These are phyloP conservation scores for Timema podura DNA, from an alignment of 2,888 invertebrate species.

Conservation along the genomic window DNA sequence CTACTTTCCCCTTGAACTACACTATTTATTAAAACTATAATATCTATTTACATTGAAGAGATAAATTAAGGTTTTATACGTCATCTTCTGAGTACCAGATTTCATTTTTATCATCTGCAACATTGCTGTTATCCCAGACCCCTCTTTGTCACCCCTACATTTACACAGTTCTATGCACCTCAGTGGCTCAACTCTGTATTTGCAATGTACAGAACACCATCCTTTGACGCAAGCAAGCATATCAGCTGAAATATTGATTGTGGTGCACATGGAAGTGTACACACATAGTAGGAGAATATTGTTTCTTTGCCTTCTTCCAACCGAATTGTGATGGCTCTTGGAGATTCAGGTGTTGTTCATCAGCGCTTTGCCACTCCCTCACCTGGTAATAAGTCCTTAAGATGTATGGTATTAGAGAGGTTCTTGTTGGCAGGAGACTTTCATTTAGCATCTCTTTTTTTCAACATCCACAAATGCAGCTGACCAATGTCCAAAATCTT, in stretches of 20 bases:
- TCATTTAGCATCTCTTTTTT: neutral
- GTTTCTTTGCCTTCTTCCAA: neutral
- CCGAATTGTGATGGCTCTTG: slow-evolving; percentile 1
- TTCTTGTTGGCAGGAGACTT: slow-evolving; percentile 1
- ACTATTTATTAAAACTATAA: neutral
- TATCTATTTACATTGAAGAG: neutral
- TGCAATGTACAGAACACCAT: slow-evolving; percentile 4
- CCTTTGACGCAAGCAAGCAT: slow-evolving; percentile 2
- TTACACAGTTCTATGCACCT: slow-evolving; percentile 5
- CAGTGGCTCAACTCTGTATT: neutral
- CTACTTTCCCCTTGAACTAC: neutral
- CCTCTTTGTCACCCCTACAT: neutral
- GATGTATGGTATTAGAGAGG: neutral
- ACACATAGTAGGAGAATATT: slow-evolving; percentile 8
- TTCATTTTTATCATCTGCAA: neutral
- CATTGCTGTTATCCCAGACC: neutral
- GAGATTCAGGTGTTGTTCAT: neutral
- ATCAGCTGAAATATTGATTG: neutral
- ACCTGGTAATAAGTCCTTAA: neutral
- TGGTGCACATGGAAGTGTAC: slow-evolving; percentile 5
- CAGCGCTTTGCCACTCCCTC: neutral
- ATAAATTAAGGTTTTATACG: neutral
- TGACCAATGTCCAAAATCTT: neutral
- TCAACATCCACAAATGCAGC: neutral
- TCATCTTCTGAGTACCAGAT: neutral